Conservation (phyloP, 2,113 vertebrate genomes). For the Pachyramphus minor region DNA sequence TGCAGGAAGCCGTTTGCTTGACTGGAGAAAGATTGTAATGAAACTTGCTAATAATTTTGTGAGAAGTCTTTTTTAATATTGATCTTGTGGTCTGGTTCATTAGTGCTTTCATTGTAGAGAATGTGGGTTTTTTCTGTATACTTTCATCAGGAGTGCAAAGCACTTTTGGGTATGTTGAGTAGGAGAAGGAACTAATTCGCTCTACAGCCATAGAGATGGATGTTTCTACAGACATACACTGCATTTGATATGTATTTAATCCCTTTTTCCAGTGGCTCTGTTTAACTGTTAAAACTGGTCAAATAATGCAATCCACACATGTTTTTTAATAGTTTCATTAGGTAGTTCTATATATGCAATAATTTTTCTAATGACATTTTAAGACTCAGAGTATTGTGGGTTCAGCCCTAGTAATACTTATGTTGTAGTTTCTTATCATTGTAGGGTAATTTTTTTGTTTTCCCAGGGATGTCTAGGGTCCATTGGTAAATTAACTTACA, state of each 20-base stretch:
- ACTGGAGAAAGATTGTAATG: background rate
- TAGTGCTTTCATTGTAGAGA: background rate
- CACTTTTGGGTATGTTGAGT: background rate
- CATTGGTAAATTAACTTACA: background rate
- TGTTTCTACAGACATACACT: background rate
- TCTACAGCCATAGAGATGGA: background rate
- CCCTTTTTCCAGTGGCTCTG: background rate
- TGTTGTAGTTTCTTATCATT: background rate
- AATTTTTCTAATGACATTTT: background rate
- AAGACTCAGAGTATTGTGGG: background rate
- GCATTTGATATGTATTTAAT: background rate
- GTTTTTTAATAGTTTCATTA: background rate
- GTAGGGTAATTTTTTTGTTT: background rate
- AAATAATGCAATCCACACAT: background rate
- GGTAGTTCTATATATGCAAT: background rate
- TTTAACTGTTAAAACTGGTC: background rate
- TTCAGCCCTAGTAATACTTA: background rate
- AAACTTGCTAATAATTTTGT: background rate
- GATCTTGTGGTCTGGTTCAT: background rate
- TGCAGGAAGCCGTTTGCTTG: background rate
- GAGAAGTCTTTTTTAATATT: background rate
- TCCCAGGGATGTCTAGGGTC: background rate
- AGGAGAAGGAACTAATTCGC: background rate
- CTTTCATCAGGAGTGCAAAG: background rate
- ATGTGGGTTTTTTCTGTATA: background rate